Evolutionary conservation across 2,113 vertebrate genomes (phyloP), one percentile per base, ranked within the genome.

Genomic region (Actenoides lindsayi): DNA sequence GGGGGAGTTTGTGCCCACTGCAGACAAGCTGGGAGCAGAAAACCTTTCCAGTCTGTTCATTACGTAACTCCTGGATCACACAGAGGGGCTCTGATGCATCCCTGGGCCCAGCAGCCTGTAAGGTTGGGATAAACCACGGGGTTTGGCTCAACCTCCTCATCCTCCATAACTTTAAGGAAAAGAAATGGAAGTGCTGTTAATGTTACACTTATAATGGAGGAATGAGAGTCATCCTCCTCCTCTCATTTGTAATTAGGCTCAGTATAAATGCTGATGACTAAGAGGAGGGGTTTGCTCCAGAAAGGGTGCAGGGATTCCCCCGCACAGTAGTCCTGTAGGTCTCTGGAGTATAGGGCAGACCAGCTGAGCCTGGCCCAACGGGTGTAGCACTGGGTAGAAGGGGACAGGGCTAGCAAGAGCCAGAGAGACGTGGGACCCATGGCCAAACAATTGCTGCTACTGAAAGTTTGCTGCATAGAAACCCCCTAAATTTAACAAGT

Each of bases 401-500:
- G n/a, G 70, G 7, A 81, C 56, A 42, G 24, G 20, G 57, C 53
- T 53, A 44, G 48, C 0, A 3, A 42, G 35, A 76, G 35, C 18
- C 21, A 13, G 8, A 39, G 30, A 0, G 2, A 56, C 0, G 1
- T 1, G 23, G 15, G 27, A 39, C 74, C 31, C n/a, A 10, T 9
- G 9, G 57, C 41, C 65, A 68, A 88, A 84, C 42, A 31, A 18
- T 63, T 93, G 62, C 63, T 96, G 67, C 63, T 74, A 10, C 82
- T 91, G 56, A 44, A 96, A 97, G 76, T 79, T 56, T 90, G 48
- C 11, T 59, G 67, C 21, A 6, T 46, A 63, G 73, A 71, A 95
- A 84, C 24, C 1, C 24, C 39, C 20, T 9, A 31, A 16, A 87
- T 70, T 96, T 96, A 98, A 97, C 94, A 97, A 95, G 94, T 97